A percentile compares a stretch with the other conserved stretches of the same genome.
phyloP scores from a whole-genome alignment of 2,113 vertebrate genomes.

The Rhinoderma darwinii region DNA sequence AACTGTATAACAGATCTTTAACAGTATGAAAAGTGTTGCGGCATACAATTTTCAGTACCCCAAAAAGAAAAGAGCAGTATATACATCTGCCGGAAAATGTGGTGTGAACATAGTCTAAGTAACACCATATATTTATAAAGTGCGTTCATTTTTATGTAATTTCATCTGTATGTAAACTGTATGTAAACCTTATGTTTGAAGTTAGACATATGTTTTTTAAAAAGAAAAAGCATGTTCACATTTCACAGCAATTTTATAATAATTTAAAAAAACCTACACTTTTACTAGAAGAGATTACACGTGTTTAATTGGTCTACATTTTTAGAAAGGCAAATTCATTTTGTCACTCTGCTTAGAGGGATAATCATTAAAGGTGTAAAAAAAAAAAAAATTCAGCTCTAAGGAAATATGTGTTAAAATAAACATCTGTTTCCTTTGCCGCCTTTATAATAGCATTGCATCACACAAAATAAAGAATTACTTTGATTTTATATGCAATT shows the following conservation, averaged over 20 bases:
- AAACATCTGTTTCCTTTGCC: constrained; percentile 38
- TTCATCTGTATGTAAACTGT: no score
- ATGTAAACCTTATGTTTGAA: no score
- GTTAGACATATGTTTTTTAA: no score
- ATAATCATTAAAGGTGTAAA: constrained; percentile 51
- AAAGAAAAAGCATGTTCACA: background rate
- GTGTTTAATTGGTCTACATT: background rate
- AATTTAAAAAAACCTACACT: background rate
- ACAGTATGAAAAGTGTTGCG: no score
- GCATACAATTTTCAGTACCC: no score
- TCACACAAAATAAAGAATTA: background rate
- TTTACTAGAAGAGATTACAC: background rate
- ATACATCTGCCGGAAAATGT: no score
- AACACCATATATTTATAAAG: no score
- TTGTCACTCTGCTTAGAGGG: constrained; percentile 27
- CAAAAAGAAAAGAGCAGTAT: no score
- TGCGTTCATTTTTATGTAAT: no score
- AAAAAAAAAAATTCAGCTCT: no score
- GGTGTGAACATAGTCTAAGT: no score
- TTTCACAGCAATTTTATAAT: background rate
- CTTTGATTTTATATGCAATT: constrained; percentile 5
- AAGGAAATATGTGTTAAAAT: constrained; percentile 8
- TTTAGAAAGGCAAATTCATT: background rate
- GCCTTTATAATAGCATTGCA: background rate
- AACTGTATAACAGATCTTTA: no score